phyloP scores from a whole-genome alignment of 2,113 vertebrate genomes.

The Peromyscus californicus region DNA sequence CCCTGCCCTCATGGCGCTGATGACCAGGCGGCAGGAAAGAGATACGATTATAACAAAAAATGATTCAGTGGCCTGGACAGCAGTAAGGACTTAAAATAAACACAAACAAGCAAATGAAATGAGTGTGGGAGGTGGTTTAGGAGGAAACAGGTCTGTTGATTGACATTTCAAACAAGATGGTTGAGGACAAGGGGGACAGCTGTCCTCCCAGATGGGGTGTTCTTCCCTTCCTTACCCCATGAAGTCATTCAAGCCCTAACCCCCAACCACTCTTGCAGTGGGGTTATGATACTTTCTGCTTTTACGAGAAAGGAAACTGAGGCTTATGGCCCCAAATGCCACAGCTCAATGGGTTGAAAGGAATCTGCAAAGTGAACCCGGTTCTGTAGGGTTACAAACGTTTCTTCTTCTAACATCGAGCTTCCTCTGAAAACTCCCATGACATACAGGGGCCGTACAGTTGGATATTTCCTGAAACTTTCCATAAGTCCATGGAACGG shows the following conservation, averaged over 20 bases:
- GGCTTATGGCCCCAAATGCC: not conserved
- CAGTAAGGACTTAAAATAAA: not conserved
- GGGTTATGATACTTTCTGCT: not conserved
- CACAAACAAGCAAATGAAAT: not conserved
- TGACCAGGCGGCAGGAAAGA: not conserved
- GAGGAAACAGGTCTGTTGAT: not conserved
- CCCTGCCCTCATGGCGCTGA: not conserved
- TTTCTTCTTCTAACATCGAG: not conserved
- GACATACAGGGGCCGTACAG: not conserved
- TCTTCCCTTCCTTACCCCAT: not conserved
- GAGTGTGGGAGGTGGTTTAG: too few species aligned
- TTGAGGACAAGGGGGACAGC: not conserved
- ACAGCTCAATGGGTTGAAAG: not conserved
- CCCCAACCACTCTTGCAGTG: not conserved
- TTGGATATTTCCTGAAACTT: slow-evolving; percentile 54
- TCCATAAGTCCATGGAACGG: not conserved
- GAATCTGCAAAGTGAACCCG: too few species aligned
- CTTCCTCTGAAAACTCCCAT: slow-evolving; percentile 17
- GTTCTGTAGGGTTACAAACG: not conserved
- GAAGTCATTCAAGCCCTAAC: not conserved
- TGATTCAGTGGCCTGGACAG: not conserved
- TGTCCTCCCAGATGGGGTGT: not conserved
- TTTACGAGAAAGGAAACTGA: not conserved
- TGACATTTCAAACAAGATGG: not conserved
- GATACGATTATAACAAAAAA: fast-evolving